A percentile compares a stretch with the other conserved stretches of the same genome.
Evolutionary conservation across 2,888 invertebrate species (phyloP).

Genomic region (Leptogaster cylindrica): DNA sequence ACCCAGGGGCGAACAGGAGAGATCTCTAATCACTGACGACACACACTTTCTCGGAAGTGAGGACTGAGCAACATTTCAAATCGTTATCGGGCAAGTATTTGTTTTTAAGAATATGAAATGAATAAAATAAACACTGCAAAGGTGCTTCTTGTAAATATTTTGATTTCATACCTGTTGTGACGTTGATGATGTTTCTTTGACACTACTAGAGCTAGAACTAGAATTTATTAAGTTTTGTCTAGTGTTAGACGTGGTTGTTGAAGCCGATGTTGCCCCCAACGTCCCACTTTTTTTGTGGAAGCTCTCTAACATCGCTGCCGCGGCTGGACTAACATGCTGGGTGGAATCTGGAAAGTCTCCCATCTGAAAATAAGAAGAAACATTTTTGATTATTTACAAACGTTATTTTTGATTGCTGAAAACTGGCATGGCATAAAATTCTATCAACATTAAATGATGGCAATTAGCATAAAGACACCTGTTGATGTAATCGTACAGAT

Average conservation of each 20-base stretch:
- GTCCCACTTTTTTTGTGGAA: slow-evolving; percentile 70
- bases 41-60: not conserved
- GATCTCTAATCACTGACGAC: not conserved
- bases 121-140: no score
- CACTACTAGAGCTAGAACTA: slow-evolving; percentile 59
- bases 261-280: slow-evolving; percentile 53
- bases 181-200: slow-evolving; percentile 62
- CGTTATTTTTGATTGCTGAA: no score
- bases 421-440: no score
- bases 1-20: not conserved
- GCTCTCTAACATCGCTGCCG: slow-evolving; percentile 75
- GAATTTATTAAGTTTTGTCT: slow-evolving; percentile 60
- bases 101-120: no score
- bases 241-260: slow-evolving; percentile 58
- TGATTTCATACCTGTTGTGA: slow-evolving; percentile 58
- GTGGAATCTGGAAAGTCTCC: slow-evolving; percentile 62
- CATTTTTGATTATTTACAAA: no score
- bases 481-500: no score
- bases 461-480: no score
- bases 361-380: slow-evolving; percentile 57
- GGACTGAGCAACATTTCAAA: no score
- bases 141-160: no score
- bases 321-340: slow-evolving; percentile 63
- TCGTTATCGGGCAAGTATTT: no score
- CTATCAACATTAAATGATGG: no score